A percentile compares a stretch with the other conserved stretches of the same genome.
These are phyloP conservation scores for Dryocosmus kuriphilus DNA, from an alignment of 2,888 invertebrate genomes.

Conservation along the genomic window DNA sequence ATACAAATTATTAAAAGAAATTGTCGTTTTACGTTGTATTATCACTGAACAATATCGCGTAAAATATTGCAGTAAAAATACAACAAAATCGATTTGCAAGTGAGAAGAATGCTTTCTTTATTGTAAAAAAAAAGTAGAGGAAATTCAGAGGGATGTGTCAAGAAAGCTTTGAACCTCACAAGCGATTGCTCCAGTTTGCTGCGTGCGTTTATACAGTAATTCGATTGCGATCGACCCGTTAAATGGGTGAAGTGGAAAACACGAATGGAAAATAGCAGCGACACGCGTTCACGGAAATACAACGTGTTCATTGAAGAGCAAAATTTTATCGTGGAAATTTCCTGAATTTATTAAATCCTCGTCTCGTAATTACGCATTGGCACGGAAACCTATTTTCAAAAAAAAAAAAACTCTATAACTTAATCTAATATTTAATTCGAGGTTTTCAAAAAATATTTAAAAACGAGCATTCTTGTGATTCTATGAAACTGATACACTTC, in stretches of 20 bases:
- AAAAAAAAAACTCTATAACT: background rate
- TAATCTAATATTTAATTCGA: background rate
- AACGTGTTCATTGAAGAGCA: constrained; percentile 20
- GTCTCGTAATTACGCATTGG: background rate
- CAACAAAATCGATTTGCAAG: background rate
- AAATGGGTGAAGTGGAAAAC: constrained; percentile 33
- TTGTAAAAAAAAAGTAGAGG: background rate
- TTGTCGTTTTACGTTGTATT: too few species aligned
- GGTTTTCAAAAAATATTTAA: background rate
- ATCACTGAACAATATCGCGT: too few species aligned
- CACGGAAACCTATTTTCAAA: background rate
- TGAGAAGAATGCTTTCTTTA: background rate
- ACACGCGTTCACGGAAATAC: constrained; percentile 33
- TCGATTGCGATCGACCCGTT: constrained; percentile 38
- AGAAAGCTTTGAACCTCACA: constrained; percentile 26
- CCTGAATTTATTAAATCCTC: background rate
- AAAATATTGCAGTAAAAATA: background rate
- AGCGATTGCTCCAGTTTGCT: constrained; percentile 32
- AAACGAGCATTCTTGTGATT: too few species aligned
- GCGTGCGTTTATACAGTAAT: constrained; percentile 30
- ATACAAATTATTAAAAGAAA: too few species aligned
- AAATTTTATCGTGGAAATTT: background rate
- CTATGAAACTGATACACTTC: too few species aligned
- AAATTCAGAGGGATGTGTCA: constrained; percentile 13
- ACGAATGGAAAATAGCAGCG: constrained; percentile 25